Base-by-base conservation (phyloP, 2,888 invertebrate genomes). In the Schizaphis graminum region DNA sequence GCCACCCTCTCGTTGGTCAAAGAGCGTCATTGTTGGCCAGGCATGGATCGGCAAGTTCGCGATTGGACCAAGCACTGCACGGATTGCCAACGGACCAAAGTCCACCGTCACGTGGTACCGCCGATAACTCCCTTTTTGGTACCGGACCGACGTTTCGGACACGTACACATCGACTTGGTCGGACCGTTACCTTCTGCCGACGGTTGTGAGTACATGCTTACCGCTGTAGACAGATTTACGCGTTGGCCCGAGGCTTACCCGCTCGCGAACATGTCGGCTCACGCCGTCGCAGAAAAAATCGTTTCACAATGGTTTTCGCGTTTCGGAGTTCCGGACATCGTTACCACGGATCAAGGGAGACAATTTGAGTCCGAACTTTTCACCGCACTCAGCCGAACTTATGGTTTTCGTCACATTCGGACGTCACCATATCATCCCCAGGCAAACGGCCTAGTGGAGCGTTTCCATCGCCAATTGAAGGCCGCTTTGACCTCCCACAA, bases 221-320 rank as follows among this genome's bases (percentile, higher is more conserved):
- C 87, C 13, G 56, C 57, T 1, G 88, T 92, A 3, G 92, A 92
- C 53, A 49, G 92, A 28, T 47, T 56, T 13, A 87, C 87, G 1
- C 49, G 88, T 28, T 92, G 92, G 87, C 92, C 92, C 24, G 92
- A 92, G 35, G 87, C 57, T 2, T 56, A 47, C 44, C 77, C 89
- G 24, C n/a, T 53, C 8, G 21, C 35, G 0, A 49, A n/a, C 4
- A 89, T 90, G 41, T 53, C 94, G 47, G 84, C 88, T 53, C 35
- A 88, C 8, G 56, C 8, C 28, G 53, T 92, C 8, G 56, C 92
- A 13, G 35, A 92, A 16, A 86, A 57, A 49, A 5, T 92, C 1
- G n/a, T 95, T n/a, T 84, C 90, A 0, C 95, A 95, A 0, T 96
- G 96, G 96, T 95, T 96, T 3, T 93, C 96, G 0, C 95, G 96